Conservation (phyloP, 2,797 vertebrate genomes). For the Coregonus ussuriensis region DNA sequence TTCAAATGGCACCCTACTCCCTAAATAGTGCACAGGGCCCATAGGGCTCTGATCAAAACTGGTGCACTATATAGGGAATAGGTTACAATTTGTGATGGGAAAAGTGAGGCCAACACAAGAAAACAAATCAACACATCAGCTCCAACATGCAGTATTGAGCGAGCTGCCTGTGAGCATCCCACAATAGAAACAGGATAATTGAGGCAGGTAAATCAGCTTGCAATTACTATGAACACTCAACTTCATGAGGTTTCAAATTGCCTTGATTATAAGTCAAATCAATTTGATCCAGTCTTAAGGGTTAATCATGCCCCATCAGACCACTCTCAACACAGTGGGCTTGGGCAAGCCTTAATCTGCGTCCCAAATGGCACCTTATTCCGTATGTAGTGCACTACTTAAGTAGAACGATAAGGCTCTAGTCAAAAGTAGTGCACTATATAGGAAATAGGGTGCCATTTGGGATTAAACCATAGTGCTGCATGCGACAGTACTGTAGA, state of each 20-base stretch:
- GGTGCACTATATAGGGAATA: no score
- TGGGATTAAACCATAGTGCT: background rate
- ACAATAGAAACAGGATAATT: background rate
- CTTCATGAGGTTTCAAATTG: background rate
- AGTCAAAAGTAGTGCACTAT: background rate
- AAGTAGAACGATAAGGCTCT: no score
- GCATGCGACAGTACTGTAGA: background rate
- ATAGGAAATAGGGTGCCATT: background rate
- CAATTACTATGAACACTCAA: background rate
- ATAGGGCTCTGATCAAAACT: no score
- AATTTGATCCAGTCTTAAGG: background rate
- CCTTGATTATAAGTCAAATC: constrained; percentile 1
- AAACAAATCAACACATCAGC: background rate
- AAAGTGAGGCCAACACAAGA: background rate
- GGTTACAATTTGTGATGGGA: no score
- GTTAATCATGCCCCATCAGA: background rate
- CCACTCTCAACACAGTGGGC: background rate
- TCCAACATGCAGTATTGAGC: background rate
- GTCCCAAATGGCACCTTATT: background rate
- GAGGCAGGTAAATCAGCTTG: background rate
- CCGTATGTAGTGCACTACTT: background rate
- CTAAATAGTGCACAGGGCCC: no score
- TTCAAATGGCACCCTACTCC: no score
- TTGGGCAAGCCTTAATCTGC: background rate
- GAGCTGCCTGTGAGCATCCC: background rate